Conservation (phyloP, 1,140 invertebrate species). For the Papilio polytes region DNA sequence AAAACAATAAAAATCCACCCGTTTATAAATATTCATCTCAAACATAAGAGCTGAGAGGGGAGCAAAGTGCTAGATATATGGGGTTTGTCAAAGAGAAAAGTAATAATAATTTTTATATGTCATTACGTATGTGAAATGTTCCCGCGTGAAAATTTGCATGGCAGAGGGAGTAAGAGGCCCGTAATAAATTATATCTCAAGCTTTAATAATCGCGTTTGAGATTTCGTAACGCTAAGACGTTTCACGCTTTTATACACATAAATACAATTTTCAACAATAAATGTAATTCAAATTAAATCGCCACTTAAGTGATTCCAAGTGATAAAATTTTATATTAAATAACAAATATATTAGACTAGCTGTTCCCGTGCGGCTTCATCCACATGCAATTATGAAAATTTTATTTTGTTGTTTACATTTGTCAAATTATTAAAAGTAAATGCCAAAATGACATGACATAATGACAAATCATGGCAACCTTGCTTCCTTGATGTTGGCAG, state of each 20-base stretch:
- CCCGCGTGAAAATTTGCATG: slow-evolving; percentile 58
- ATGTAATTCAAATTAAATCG: background rate
- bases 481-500: too few species aligned
- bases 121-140: slow-evolving; percentile 54
- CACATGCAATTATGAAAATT: too few species aligned
- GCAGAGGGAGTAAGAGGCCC: slow-evolving; percentile 46
- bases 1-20: slow-evolving; percentile 70
- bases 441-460: too few species aligned
- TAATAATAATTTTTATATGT: slow-evolving; percentile 76
- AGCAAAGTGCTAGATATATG: slow-evolving; percentile 70
- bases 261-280: background rate
- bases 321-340: background rate
- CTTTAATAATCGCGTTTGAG: slow-evolving; percentile 43
- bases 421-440: too few species aligned
- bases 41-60: slow-evolving; percentile 54
- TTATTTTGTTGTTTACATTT: too few species aligned
- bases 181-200: slow-evolving; percentile 54
- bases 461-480: too few species aligned
- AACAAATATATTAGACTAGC: too few species aligned
- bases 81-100: slow-evolving; percentile 67
- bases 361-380: too few species aligned
- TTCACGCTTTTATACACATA: background rate
- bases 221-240: slow-evolving; percentile 31
- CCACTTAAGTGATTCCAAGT: background rate
- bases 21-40: slow-evolving; percentile 71